Conservation (phyloP, 2,113 vertebrate genomes). For the Coptodon bakossiorum region DNA sequence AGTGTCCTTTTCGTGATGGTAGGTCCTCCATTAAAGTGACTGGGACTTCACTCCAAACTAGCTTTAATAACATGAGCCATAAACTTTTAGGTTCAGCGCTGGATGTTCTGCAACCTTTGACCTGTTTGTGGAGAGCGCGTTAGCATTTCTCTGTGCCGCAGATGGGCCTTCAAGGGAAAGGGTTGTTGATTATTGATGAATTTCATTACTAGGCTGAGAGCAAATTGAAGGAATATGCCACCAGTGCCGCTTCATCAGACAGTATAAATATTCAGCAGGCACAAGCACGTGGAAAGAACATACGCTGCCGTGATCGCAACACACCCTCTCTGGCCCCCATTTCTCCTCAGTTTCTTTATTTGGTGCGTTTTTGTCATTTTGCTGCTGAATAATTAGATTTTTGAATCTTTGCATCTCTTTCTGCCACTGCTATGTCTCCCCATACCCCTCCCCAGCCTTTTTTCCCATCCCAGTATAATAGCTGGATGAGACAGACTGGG, state of each 20-base stretch:
- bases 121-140: background rate
- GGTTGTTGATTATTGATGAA: conserved; percentile 28
- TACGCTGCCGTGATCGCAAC: background rate
- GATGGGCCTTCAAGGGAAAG: background rate
- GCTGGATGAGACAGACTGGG: conserved; percentile 40
- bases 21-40: background rate
- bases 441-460: background rate
- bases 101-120: background rate
- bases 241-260: background rate
- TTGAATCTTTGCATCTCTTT: background rate
- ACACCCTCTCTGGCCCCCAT: background rate
- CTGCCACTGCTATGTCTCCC: background rate
- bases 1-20: background rate
- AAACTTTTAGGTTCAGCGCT: background rate
- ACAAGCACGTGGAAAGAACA: background rate
- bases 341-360: background rate
- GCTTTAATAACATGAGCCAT: background rate
- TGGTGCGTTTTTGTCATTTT: background rate
- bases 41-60: background rate
- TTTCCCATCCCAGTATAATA: conserved; percentile 15
- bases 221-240: background rate
- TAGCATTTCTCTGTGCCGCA: background rate
- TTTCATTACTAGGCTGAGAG: background rate
- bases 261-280: conserved; percentile 28
- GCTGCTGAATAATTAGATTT: conserved; percentile 9